Evolutionary conservation across 1,140 invertebrate species (phyloP).

Genomic region (Diorhabda carinulata): DNA sequence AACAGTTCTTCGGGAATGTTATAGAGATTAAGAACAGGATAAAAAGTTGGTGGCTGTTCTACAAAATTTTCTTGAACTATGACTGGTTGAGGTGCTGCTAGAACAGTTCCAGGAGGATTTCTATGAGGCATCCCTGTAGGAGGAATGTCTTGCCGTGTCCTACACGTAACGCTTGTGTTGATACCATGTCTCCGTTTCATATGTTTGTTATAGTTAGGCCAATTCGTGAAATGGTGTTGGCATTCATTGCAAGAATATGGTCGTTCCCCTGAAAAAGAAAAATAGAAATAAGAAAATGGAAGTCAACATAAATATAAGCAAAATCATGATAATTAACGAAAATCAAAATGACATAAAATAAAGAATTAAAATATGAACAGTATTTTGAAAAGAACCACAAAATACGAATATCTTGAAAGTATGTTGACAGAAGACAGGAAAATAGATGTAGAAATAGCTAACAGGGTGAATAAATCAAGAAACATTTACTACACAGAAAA

Average conservation of each 20-base stretch:
- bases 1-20: constrained; percentile 41
- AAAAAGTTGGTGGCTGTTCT: constrained; percentile 31
- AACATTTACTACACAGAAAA: no score
- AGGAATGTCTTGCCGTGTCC: constrained; percentile 44
- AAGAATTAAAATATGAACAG: no score
- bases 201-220: constrained; percentile 74
- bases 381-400: background rate
- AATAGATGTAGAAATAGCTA: no score
- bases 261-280: constrained; percentile 45
- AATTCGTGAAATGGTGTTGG: constrained; percentile 69
- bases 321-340: no score
- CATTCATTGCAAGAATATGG: constrained; percentile 59
- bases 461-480: no score
- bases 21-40: constrained; percentile 42
- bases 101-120: constrained; percentile 45
- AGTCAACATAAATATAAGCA: no score
- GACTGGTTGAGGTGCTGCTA: constrained; percentile 38
- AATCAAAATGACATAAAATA: no score
- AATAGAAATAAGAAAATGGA: no score
- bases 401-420: background rate
- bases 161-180: constrained; percentile 50
- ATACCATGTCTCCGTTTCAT: constrained; percentile 67
- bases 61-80: constrained; percentile 26
- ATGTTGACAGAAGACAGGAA: no score
- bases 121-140: constrained; percentile 46